Base-by-base conservation (phyloP, 2,797 vertebrate species). In the Intellagama lesueurii region DNA sequence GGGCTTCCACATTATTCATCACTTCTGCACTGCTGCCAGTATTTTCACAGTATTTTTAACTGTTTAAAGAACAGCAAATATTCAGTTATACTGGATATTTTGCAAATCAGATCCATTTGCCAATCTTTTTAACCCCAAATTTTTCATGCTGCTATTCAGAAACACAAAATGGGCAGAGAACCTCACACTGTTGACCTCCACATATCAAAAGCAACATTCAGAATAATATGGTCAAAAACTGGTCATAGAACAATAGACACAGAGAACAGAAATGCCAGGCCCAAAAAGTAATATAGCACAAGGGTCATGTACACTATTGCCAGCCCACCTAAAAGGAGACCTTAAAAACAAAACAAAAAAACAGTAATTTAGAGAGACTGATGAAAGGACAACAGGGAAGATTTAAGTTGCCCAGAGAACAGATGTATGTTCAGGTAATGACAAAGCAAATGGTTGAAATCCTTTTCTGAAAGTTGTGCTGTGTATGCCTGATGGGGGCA, bases 21-120 rank as follows among this genome's bases (percentile, higher is more conserved):
- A 4, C 0, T 16, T 69, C 40, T 5, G 4, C 75, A 76, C 19
- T 4, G 69, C 16, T 77, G 9, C n/a, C 60, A 72, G 28, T 77
- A 9, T 26, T 69, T 32, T 12, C 49, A 90, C 66, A 9, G 73
- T 11, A 7, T 0, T 30, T 64, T 32, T 73, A 64, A 79, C 76
- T 70, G 77, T 77, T 52, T 52, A 72, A 88, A 26, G 6, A 3
- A 14, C 5, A 68, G 64, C 16, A 79, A 60, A 76, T 49, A 85
- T n/a, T 91, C 56, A 87, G 35, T 24, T 66, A n/a, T 86, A 35
- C 49, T 0, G 0, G 47, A 77, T 0, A 72, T 77, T 83, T 79
- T 80, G 35, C 89, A 66, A 85, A 90, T 66, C 49, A 40, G 11
- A 4, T 83, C 69, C 30, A 70, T 3, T 87, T 83, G 85, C 86